Evolutionary conservation across 1,140 invertebrate genomes (phyloP), one percentile per base, ranked within the genome.

Genomic region (Trialeurodes vaporariorum): DNA sequence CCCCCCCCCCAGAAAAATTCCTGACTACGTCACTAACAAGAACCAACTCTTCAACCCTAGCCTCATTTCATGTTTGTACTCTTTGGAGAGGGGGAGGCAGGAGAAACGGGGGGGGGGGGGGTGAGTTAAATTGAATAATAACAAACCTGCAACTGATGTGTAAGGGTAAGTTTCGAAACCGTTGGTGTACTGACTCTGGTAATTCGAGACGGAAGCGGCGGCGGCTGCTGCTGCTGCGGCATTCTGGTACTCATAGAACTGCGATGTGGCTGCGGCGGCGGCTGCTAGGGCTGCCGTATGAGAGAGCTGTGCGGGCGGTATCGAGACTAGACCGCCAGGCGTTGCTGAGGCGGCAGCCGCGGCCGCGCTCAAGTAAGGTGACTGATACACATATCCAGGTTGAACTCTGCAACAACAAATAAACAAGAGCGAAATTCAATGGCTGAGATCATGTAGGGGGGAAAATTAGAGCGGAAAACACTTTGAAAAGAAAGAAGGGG

Each of bases 201-300:
- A 77, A 13, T 69, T 65, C n/a, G 69, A 67, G 40, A 66, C 69
- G 9, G 74, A 71, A 21, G 72, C 68, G 9, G 74, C 73, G 24
- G 74, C 74, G 5, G 71, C 68, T 13, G 73, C 72, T 2, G 73
- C 73, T 2, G 74, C 74, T 5, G 73, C 73, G 1, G 77, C 76
- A 59, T 77, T 76, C 68, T 76, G 76, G 62, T 79, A 78, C 62
- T 78, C 77, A 73, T 79, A 79, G 69, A 76, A 78, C 69, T 77
- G 76, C 1, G 74, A 75, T 12, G 74, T 72, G 59, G 73, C 71
- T 23, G 71, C 71, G 61, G 69, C 70, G 26, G 69, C 73, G 1
- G 73, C 74, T 2, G 72, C 74, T 66, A 72, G 72, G 0, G 73
- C 74, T 2, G 72, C 74, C 66, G 73, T 72, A 63, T 77, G 72